Base-by-base conservation (phyloP, 2,797 vertebrate species). In the Perodicticus potto region DNA sequence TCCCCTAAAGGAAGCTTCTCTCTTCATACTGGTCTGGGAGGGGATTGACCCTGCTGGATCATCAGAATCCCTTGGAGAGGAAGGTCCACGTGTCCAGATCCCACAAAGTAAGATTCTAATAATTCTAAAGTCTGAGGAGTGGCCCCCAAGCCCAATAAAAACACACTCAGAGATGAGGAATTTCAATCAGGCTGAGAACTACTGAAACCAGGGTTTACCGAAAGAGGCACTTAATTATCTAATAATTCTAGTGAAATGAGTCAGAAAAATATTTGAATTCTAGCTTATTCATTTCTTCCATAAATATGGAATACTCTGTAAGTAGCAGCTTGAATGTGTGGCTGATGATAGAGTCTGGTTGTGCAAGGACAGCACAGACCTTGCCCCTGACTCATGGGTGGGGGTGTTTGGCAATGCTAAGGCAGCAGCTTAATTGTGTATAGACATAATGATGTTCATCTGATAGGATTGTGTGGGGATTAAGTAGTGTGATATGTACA, bases 81-180 rank as follows among this genome's bases (percentile, higher is more conserved):
- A 19, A 22, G 20, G 22, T 1, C 2, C 4, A 17, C 0, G 0
- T 11, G 11, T 4, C 7, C 53, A 5, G 4, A 19, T 5, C 32
- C 43, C 27, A 45, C 5, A 11, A 40, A 7, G 0, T 32, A 53
- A 45, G 40, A 17, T 40, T 61, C 10, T 19, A 13, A 27, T 32
- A 17, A 32, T n/a, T 59, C 16, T 1, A 1, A 1, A 2, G 73
- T 76, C 25, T 11, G 14, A 22, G 43, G 16, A 4, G 32, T 10
- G 12, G 7, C 4, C 23, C 27, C 7, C 5, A 20, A 8, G 4
- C 7, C 14, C 17, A 4, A 1, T 11, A 1, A 25, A 40, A 73
- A 11, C 5, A 22, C 6, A 45, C 29, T 9, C 16, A 20, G n/a
- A 17, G 53, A 49, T 6, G 4, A 37, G 16, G 57, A 53, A n/a